Conservation (phyloP, 2,888 invertebrate species). For the Oligia latruncula region DNA sequence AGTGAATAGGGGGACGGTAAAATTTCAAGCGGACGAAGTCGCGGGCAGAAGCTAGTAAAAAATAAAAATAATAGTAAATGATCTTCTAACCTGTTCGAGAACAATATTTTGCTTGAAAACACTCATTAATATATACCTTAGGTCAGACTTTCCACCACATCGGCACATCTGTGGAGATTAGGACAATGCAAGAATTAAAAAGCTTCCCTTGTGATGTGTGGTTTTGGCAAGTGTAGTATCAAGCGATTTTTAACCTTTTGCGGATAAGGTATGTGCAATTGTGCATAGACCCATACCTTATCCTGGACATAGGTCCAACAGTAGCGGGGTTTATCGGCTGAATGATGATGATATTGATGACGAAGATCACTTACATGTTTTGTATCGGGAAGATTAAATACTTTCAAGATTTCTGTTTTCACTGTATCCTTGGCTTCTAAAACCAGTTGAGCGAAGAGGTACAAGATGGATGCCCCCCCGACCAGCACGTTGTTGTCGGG, state of each 20-base stretch:
- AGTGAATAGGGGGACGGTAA: too few species aligned
- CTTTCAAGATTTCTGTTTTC: conserved; percentile 39
- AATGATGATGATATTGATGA: not conserved
- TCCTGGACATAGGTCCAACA: not conserved
- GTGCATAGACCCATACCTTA: too few species aligned
- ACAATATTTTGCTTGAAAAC: conserved; percentile 17
- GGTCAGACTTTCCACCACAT: conserved; percentile 10
- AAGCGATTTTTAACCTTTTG: not conserved
- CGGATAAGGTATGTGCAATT: too few species aligned
- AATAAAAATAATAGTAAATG: not conserved
- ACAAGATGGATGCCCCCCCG: conserved; percentile 45
- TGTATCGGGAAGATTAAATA: conserved; percentile 33
- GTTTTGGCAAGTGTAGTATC: not conserved
- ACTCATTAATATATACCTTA: conserved; percentile 13
- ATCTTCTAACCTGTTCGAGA: conserved; percentile 18
- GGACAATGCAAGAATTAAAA: not conserved
- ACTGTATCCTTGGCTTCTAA: conserved; percentile 15
- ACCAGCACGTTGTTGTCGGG: conserved; percentile 40
- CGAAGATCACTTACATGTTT: conserved; percentile 51
- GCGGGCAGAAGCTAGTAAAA: too few species aligned
- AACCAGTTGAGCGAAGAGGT: conserved; percentile 34
- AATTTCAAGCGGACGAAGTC: too few species aligned
- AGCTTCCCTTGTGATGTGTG: not conserved
- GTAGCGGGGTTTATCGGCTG: not conserved
- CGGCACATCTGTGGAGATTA: conserved; percentile 4